Percentiles rank a stretch among this genome's conserved stretches.
Evolutionary conservation across 2,888 invertebrate species (phyloP).

Genomic region (Anoplius nigerrimus): DNA sequence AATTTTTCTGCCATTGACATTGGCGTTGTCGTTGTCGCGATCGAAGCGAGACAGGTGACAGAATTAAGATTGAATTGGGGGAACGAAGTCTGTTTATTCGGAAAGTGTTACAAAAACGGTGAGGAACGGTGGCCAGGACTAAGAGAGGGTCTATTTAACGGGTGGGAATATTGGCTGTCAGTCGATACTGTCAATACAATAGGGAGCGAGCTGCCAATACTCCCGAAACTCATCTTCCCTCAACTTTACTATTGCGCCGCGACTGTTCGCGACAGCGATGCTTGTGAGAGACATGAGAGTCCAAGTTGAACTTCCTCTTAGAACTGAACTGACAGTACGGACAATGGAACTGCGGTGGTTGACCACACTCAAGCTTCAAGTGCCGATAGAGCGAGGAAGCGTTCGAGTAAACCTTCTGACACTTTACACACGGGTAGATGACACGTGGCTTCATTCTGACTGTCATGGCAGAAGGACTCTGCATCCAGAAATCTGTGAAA

Average conservation of each 20-base stretch:
- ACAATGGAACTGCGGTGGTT: constrained; percentile 71
- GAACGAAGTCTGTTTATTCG: background rate
- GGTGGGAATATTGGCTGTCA: no score
- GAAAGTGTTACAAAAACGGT: background rate
- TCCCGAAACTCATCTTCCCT: no score
- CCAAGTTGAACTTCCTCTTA: constrained; percentile 71
- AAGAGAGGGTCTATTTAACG: no score
- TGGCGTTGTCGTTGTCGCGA: background rate
- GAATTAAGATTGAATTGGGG: background rate
- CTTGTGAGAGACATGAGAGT: constrained; percentile 64
- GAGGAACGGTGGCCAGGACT: no score
- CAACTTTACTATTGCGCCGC: no score
- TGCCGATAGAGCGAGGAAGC: constrained; percentile 76
- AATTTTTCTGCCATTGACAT: background rate
- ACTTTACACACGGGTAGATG: constrained; percentile 74
- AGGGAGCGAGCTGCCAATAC: no score
- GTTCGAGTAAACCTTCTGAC: constrained; percentile 78
- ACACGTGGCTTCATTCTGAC: constrained; percentile 33
- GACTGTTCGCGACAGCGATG: constrained; percentile 35
- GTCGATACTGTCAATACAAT: no score
- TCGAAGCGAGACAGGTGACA: no score
- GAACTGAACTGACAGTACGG: constrained; percentile 70
- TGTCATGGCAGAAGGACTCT: constrained; percentile 14
- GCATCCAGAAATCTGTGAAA: constrained; percentile 50
- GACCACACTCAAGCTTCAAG: constrained; percentile 72